Base-by-base conservation (phyloP, 1,140 invertebrate species). In the Dendroctonus valens region DNA sequence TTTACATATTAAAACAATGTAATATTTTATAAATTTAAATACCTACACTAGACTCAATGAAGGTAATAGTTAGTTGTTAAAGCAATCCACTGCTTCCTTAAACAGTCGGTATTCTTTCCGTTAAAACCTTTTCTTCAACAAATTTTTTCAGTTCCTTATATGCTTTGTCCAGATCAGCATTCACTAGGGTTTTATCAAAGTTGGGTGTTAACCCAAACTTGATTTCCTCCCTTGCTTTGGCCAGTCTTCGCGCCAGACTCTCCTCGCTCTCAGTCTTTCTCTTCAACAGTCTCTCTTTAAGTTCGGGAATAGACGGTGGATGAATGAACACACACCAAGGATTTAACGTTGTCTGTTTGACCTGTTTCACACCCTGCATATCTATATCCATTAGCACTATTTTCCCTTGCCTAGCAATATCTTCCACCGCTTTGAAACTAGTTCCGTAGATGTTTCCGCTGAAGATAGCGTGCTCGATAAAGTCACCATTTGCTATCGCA, bases 381-480 rank as follows among this genome's bases (percentile, higher is more conserved):
- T 99, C 97, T 73, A 99, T 95, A 76, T 99, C 97, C 59, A 99
- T 78, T 98, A 88, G 78, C 96, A 98, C 12, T 39, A 98, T 88
- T 78, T 91, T 91, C 2, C 95, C 96, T 52, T 84, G 80, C 9
- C 83, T 80, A 60, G 87, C 84, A 0, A 99, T 91, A 72, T 88
- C 85, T 76, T 92, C 83, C 0, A 99, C 91, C 0, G 96, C 89
- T 73, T 82, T 81, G 81, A 96, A 95, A 77, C 96, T 98, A 70
- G 97, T 99, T 58, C 97, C 97, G 83, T 99, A 99, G 74, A 93
- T 81, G 79, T 99, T 99, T 7, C 91, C 93, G 71, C 95, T 93
- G 76, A 96, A 99, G 60, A 84, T 83, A 7, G 97, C 95, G 72
- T 85, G 86, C 82, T 99, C 97, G 60, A 99, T 86, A 80, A 99